A percentile compares a stretch with the other conserved stretches of the same genome.
Conservation (phyloP, 2,797 vertebrate genomes). For the Acipenser transmontanus region DNA sequence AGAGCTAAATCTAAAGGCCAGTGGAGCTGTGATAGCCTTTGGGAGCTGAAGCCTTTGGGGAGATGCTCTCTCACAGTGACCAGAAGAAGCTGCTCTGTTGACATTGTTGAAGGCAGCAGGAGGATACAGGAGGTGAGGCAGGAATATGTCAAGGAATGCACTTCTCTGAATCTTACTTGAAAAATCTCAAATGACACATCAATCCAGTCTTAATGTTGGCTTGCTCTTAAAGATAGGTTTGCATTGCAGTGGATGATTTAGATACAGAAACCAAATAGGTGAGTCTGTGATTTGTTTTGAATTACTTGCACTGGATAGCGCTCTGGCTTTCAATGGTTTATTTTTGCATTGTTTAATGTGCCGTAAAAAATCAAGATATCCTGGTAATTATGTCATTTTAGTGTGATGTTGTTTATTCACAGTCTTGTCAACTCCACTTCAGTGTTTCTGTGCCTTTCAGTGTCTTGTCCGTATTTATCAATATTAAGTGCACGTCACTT, state of each 20-base stretch:
- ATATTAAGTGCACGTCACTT: too few species aligned
- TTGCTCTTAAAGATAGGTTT: not conserved
- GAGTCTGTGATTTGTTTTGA: constrained; percentile 3
- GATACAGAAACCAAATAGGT: constrained; percentile 5
- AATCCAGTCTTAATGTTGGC: not conserved
- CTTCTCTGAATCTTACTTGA: not conserved
- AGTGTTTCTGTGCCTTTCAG: too few species aligned
- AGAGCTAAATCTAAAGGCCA: constrained; percentile 14
- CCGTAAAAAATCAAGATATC: too few species aligned
- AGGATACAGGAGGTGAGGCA: not conserved
- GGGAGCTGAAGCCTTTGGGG: constrained; percentile 13
- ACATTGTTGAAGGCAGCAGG: not conserved
- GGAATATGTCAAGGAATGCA: too few species aligned
- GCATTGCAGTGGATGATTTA: constrained; percentile 5
- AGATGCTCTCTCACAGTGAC: not conserved
- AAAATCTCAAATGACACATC: not conserved
- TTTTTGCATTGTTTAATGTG: too few species aligned
- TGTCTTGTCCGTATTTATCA: too few species aligned
- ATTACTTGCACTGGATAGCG: too few species aligned
- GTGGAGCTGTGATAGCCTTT: constrained; percentile 12
- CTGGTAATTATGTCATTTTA: too few species aligned
- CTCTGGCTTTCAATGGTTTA: too few species aligned
- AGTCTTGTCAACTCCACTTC: too few species aligned
- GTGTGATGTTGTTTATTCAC: too few species aligned
- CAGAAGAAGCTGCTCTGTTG: not conserved